Base-by-base conservation (phyloP, 2,797 vertebrate species). In the Mormyrus proboscirostris region DNA sequence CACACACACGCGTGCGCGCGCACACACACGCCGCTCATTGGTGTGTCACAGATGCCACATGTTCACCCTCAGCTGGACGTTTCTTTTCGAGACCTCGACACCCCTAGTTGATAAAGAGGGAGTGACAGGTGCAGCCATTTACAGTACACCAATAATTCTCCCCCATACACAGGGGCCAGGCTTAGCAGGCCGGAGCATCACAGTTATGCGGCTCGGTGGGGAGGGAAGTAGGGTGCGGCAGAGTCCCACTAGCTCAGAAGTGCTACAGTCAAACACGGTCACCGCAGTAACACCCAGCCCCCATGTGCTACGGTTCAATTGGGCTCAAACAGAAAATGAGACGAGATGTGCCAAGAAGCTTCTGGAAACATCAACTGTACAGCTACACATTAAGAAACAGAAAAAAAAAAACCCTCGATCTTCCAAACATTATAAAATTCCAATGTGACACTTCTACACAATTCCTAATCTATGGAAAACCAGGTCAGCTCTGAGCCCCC, bases 141-240 rank as follows among this genome's bases (percentile, higher is more conserved):
- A 94, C 94, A 96, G 95, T 96, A 95, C 95, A 95, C 95, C 93
- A 95, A 95, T 94, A 95, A 95, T 94, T 94, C 93, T 92, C 91
- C 95, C 94, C 94, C 90, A 93, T 90, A 94, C 95, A 95, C 93
- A 94, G 91, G 92, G 93, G 93, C 19, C 53, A 57, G 53, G 53
- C 16, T 57, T 89, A 62, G 86, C 33, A 88, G 38, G 29, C 16
- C 0, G 29, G 2, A 12, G 47, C 3, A 25, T 65, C 22, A 9
- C 62, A 29, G 62, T 65, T 10, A 65, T 9, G 22, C 25, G 25
- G 22, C 9, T 65, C 25, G 10, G 25, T 29, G 25, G 25, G 8
- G 22, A 2, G 29, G 29, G 59, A 10, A 47, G 10, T 2, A 2
- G 7, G 25, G 59, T 3, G 22, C 2, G 7, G 22, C 8, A 65